phyloP scores from a whole-genome alignment of 2,113 vertebrate genomes.

The Chunga burmeisteri region DNA sequence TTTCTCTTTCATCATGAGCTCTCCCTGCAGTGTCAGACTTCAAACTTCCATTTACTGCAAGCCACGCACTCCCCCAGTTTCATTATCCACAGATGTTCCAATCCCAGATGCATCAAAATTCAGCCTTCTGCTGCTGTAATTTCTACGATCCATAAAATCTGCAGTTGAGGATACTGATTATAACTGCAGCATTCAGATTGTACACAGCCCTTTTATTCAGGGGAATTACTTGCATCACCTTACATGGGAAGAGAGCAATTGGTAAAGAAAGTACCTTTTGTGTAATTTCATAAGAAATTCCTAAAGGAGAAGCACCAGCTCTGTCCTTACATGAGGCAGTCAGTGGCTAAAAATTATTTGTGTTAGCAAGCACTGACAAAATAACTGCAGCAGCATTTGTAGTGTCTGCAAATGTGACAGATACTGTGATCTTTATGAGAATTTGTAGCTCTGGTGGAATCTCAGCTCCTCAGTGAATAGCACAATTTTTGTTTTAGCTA shows the following conservation, averaged over 20 bases:
- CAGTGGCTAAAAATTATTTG: background rate
- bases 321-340: background rate
- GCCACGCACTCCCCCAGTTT: background rate
- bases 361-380: background rate
- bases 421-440: background rate
- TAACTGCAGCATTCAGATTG: background rate
- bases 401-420: conserved; percentile 1
- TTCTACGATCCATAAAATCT: background rate
- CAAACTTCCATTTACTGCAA: background rate
- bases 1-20: background rate
- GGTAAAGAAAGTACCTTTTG: background rate
- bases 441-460: background rate
- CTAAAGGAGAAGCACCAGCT: background rate
- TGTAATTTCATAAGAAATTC: background rate
- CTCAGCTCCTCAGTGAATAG: background rate
- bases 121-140: background rate
- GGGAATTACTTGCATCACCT: background rate
- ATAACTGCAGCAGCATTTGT: background rate
- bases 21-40: background rate
- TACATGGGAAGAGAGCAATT: background rate
- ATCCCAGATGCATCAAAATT: background rate
- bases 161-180: background rate
- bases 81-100: background rate
- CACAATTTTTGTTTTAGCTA: background rate
- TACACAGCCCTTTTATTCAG: background rate